Conservation (phyloP, 2,888 invertebrate species). For the Acanthopleura granulata region DNA sequence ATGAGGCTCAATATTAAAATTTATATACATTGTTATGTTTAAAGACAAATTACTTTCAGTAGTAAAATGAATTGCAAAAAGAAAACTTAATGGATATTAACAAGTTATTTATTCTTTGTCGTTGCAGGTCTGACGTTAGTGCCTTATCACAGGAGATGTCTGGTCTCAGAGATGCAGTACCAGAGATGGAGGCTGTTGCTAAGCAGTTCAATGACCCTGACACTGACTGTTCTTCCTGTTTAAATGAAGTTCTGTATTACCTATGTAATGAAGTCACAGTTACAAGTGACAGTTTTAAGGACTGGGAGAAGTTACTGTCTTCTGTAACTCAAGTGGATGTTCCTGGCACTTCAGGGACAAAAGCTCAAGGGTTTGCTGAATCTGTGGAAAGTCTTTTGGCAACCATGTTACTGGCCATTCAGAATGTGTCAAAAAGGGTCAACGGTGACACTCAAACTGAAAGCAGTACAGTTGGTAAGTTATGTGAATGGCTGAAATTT, state of each 20-base stretch:
- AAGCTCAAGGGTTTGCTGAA: background rate
- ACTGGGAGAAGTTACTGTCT: slow-evolving; percentile 28
- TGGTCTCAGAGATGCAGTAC: background rate
- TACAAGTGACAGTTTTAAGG: slow-evolving; percentile 26
- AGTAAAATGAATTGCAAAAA: too few species aligned
- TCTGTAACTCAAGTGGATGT: background rate
- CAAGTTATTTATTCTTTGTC: too few species aligned
- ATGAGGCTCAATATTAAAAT: too few species aligned
- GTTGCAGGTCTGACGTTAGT: slow-evolving; percentile 24
- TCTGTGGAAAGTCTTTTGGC: slow-evolving; percentile 72
- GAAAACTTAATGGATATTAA: too few species aligned
- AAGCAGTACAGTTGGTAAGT: too few species aligned
- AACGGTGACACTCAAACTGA: too few species aligned
- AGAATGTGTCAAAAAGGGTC: slow-evolving; percentile 74
- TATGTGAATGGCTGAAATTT: too few species aligned
- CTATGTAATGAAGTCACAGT: slow-evolving; percentile 31
- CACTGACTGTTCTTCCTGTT: slow-evolving; percentile 26
- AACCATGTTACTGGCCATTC: slow-evolving; percentile 74
- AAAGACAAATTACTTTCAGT: too few species aligned
- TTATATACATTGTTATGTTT: too few species aligned
- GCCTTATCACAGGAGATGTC: background rate
- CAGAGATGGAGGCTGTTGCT: slow-evolving; percentile 24
- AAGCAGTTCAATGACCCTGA: slow-evolving; percentile 36
- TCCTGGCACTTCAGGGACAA: background rate
- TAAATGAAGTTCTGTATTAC: slow-evolving; percentile 41